Conservation (phyloP, 1,140 invertebrate genomes). For the Leptoteleia sp. region DNA sequence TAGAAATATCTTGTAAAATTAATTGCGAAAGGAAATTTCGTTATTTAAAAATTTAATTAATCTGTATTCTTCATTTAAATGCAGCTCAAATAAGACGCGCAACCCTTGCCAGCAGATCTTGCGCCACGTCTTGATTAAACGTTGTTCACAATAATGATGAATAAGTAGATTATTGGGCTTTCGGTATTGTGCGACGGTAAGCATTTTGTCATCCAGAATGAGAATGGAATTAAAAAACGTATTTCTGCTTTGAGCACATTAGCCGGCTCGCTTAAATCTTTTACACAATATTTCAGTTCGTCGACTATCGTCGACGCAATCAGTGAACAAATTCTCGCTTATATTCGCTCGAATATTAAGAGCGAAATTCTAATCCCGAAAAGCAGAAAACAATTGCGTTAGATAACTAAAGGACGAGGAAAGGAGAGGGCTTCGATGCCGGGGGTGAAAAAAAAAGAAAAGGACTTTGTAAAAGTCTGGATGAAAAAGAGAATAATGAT, state of each 20-base stretch:
- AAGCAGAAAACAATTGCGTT: slow-evolving; percentile 58
- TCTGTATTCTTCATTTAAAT: slow-evolving; percentile 16
- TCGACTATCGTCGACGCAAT: slow-evolving; percentile 7
- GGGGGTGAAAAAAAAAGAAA: neutral
- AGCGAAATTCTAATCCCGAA: slow-evolving; percentile 39
- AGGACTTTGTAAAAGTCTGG: slow-evolving; percentile 22
- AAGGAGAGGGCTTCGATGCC: slow-evolving; percentile 7
- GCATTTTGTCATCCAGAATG: slow-evolving; percentile 25
- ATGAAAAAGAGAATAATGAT: slow-evolving; percentile 30
- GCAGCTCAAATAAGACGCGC: slow-evolving; percentile 7
- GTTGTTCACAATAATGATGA: slow-evolving; percentile 41
- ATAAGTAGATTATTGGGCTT: slow-evolving; percentile 52
- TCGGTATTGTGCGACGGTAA: slow-evolving; percentile 42
- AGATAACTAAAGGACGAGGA: slow-evolving; percentile 25
- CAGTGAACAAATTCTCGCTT: slow-evolving; percentile 40
- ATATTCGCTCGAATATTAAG: slow-evolving; percentile 15
- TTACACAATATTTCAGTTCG: slow-evolving; percentile 31
- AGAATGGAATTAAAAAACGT: slow-evolving; percentile 39
- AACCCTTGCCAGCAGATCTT: neutral
- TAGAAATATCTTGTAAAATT: neutral
- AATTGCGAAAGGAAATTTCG: neutral
- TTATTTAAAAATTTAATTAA: slow-evolving; percentile 28
- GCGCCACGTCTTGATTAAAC: slow-evolving; percentile 36
- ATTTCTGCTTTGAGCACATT: slow-evolving; percentile 53
- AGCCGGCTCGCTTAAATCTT: slow-evolving; percentile 39